These are phyloP conservation scores for Drosophila borealis DNA, from an alignment of 2,888 invertebrate species.

Conservation along the genomic window DNA sequence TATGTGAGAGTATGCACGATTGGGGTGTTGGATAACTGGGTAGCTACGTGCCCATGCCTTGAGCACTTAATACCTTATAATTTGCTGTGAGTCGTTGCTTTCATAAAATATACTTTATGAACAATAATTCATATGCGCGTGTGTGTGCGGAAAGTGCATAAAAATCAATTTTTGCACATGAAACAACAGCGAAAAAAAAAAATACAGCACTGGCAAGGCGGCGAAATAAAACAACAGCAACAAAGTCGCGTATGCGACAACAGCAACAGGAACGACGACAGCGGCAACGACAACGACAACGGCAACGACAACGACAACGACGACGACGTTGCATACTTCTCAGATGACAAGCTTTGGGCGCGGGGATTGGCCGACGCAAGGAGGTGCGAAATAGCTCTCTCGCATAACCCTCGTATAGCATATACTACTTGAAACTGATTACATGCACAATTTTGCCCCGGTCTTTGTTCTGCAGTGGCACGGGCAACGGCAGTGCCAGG, in stretches of 20 bases:
- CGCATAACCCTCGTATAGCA: conserved; percentile 44
- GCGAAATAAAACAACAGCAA: conserved; percentile 73
- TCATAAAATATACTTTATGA: conserved; percentile 79
- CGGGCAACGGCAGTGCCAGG: conserved; percentile 38
- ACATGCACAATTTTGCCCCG: conserved; percentile 77
- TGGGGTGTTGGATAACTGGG: conserved; percentile 16
- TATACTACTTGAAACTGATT: conserved; percentile 75
- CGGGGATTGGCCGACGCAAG: conserved; percentile 5
- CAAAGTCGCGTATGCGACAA: conserved; percentile 58
- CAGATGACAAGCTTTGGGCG: conserved; percentile 62
- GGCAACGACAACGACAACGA: conserved; percentile 20
- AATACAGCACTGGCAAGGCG: conserved; percentile 52
- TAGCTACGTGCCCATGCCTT: conserved; percentile 62
- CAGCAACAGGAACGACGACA: conserved; percentile 9
- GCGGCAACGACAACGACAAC: conserved; percentile 12
- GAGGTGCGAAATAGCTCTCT: conserved; percentile 63
- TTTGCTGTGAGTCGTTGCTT: conserved; percentile 77
- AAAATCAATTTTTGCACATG: conserved; percentile 79
- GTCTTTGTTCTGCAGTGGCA: conserved; percentile 66
- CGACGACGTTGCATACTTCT: conserved; percentile 69
- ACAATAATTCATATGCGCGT: conserved; percentile 74
- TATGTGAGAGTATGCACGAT: conserved; percentile 7
- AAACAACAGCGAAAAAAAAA: conserved; percentile 50
- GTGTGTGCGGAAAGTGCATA: conserved; percentile 72
- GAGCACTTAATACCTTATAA: conserved; percentile 78